phyloP scores from a whole-genome alignment of 2,888 invertebrate genomes.

The Oscheius sp. region DNA sequence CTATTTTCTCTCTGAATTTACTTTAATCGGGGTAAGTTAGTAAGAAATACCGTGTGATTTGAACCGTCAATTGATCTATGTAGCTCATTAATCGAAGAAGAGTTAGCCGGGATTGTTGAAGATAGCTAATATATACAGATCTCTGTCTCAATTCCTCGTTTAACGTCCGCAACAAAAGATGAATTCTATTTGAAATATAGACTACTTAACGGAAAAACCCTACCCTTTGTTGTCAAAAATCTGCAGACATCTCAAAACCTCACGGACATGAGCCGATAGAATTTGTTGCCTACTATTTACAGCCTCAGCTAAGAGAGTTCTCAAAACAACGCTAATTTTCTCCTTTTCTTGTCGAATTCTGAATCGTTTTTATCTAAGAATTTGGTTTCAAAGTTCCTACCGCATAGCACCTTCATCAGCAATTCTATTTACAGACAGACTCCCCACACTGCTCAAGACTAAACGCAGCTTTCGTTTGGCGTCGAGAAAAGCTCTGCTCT shows the following conservation, averaged over 20 bases:
- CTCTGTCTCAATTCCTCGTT: slow-evolving; percentile 82
- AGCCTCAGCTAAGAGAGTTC: slow-evolving; percentile 42
- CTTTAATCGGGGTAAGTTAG: background rate
- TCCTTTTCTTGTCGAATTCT: slow-evolving; percentile 12
- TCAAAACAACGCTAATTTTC: slow-evolving; percentile 68
- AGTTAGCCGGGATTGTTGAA: slow-evolving; percentile 83
- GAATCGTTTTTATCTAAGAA: too few species aligned
- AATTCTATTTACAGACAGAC: slow-evolving; percentile 4
- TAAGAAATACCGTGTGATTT: slow-evolving; percentile 18
- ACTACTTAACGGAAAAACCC: too few species aligned
- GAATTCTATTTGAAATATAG: too few species aligned
- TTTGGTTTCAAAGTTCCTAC: too few species aligned
- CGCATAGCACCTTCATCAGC: slow-evolving; percentile 9
- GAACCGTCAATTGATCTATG: slow-evolving; percentile 1
- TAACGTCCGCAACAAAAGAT: slow-evolving; percentile 80
- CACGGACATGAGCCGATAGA: slow-evolving; percentile 42
- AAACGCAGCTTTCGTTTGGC: slow-evolving; percentile 82
- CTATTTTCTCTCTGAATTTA: slow-evolving; percentile 49
- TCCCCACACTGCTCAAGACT: slow-evolving; percentile 84
- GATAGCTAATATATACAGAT: slow-evolving; percentile 83
- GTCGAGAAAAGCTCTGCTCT: slow-evolving; percentile 29
- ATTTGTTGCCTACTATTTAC: slow-evolving; percentile 79
- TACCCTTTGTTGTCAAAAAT: slow-evolving; percentile 79
- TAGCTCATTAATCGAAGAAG: slow-evolving; percentile 73
- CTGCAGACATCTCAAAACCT: slow-evolving; percentile 82